Percentiles rank a stretch among this genome's conserved stretches.
These are phyloP conservation scores for Cosmopolites sordidus DNA, from an alignment of 2,888 invertebrate species.

Conservation along the genomic window DNA sequence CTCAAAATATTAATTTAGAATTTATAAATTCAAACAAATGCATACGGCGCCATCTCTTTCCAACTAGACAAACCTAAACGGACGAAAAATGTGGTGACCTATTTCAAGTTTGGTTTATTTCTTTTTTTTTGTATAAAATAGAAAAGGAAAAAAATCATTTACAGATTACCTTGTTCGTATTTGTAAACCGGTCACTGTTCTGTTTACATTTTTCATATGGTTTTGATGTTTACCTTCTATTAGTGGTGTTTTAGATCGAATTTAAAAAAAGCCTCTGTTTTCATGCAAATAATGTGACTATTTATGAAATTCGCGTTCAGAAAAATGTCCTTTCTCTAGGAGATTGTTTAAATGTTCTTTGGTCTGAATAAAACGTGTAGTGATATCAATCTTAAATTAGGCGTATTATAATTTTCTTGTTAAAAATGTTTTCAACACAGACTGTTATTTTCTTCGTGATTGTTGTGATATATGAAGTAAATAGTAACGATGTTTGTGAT, in stretches of 20 bases:
- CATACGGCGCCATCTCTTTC: too few relatives aligned
- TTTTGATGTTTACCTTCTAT: conserved; percentile 6
- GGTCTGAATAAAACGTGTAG: not conserved
- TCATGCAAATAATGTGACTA: too few relatives aligned
- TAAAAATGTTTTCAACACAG: not conserved
- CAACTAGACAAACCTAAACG: too few relatives aligned
- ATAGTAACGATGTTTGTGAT: conserved; percentile 7
- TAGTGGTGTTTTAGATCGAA: not conserved
- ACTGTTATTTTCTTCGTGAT: not conserved
- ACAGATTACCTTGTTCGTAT: not conserved
- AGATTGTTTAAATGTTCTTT: not conserved
- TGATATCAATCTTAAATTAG: not conserved
- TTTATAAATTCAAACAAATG: too few relatives aligned
- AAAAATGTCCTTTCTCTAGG: not conserved
- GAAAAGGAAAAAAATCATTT: not conserved
- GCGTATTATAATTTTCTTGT: conserved; percentile 5
- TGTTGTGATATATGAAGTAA: not conserved
- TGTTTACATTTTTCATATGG: conserved; percentile 13
- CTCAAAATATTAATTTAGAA: too few relatives aligned
- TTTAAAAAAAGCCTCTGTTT: not conserved
- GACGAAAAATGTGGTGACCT: not conserved
- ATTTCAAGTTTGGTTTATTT: not conserved
- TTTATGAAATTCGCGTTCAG: too few relatives aligned
- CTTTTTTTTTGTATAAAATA: not conserved
- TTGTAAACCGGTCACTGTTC: conserved; percentile 6